phyloP scores from a whole-genome alignment of 1,140 invertebrate species.

The Caenorhabditis elegans region WBcel235 BX284606.5:3414501-3415000 shows the following conservation, averaged over 20 bases:
- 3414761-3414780: no score
- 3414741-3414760: no score
- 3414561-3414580: conserved; percentile 47
- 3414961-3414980: background rate
- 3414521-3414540: background rate
- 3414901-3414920: background rate
- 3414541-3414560: conserved; percentile 56
- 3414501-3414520: no score
- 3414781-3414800: background rate
- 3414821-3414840: background rate
- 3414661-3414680: background rate
- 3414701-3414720: background rate
- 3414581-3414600: conserved; percentile 50
- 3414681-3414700: background rate
- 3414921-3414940: background rate
- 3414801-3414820: background rate
- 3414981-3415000: background rate
- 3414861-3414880: conserved; percentile 17
- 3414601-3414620: conserved; percentile 51
- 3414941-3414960: background rate
- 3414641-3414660: conserved; percentile 40
- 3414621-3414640: conserved; percentile 49
- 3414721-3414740: background rate
- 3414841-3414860: background rate
- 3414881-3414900: conserved; percentile 7